Percentiles rank a stretch among this genome's conserved stretches.
These are phyloP conservation scores for Perithous albicinctus DNA, from an alignment of 2,888 invertebrate genomes.

Conservation along the genomic window DNA sequence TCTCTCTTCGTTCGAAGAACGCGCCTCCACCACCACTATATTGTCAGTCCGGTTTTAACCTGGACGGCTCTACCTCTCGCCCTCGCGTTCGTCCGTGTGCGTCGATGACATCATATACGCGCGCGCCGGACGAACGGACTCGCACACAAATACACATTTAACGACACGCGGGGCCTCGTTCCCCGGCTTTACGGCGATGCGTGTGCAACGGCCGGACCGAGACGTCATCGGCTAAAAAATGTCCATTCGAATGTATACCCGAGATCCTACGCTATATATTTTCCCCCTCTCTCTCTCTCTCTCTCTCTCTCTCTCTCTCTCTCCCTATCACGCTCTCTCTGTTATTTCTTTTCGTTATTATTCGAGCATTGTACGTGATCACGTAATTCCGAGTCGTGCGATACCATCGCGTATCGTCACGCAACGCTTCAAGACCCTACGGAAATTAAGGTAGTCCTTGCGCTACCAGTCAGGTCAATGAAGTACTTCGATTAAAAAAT, in stretches of 20 bases:
- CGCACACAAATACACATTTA: conserved; percentile 56
- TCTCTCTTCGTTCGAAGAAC: conserved; percentile 78
- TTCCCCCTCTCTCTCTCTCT: neutral
- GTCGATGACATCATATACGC: conserved; percentile 70
- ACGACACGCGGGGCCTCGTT: conserved; percentile 51
- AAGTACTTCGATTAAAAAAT: too few relatives aligned
- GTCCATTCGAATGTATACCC: conserved; percentile 45
- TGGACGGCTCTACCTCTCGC: conserved; percentile 65
- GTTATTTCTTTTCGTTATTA: conserved; percentile 33
- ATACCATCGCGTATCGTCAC: conserved; percentile 34
- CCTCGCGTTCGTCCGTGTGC: conserved; percentile 62
- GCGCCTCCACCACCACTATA: conserved; percentile 76
- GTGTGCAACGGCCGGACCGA: conserved; percentile 56
- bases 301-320: neutral
- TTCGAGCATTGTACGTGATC: conserved; percentile 51
- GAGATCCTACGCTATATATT: conserved; percentile 11
- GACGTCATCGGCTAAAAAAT: conserved; percentile 61
- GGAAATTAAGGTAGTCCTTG: too few relatives aligned
- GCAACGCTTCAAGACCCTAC: conserved; percentile 23
- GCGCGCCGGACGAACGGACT: conserved; percentile 54
- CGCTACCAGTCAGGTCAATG: too few relatives aligned
- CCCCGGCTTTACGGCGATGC: conserved; percentile 50
- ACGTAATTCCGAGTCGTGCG: conserved; percentile 48
- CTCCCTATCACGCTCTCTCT: neutral
- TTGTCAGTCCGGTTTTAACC: conserved; percentile 83